phyloP scores from a whole-genome alignment of 2,797 vertebrate genomes.

The Enteromius treurensis region DNA sequence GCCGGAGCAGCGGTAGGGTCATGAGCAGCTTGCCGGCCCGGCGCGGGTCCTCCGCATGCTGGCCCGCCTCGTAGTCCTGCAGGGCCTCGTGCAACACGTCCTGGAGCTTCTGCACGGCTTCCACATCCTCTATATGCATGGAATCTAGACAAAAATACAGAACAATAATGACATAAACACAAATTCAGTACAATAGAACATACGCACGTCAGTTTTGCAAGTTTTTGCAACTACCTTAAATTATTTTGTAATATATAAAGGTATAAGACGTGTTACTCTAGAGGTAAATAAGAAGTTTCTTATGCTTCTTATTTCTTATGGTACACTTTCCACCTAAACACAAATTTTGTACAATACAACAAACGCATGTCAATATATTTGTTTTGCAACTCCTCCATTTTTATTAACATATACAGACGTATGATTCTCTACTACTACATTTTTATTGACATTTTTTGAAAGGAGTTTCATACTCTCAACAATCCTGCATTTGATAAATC shows the following conservation, averaged over 20 bases:
- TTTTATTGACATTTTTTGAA: background rate
- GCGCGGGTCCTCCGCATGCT: conserved; percentile 95
- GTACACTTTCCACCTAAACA: too few relatives aligned
- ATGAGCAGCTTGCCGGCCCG: conserved; percentile 97
- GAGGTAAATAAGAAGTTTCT: too few relatives aligned
- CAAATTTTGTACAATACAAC: background rate
- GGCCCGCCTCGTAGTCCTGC: conserved; percentile 95
- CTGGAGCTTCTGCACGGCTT: conserved; percentile 98
- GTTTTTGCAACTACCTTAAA: too few relatives aligned
- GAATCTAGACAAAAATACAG: conserved; percentile 82
- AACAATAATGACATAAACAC: background rate
- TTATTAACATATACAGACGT: background rate
- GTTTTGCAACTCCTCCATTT: background rate
- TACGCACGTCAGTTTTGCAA: too few relatives aligned
- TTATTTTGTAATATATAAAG: too few relatives aligned
- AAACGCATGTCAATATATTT: background rate
- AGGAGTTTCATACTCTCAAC: background rate
- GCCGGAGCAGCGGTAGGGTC: conserved; percentile 96
- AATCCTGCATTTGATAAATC: background rate
- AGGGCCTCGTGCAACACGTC: conserved; percentile 98
- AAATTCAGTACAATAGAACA: background rate
- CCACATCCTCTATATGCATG: conserved; percentile 99
- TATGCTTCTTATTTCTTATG: too few relatives aligned
- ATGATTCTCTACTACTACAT: background rate
- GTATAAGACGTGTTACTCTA: too few relatives aligned